phyloP scores from a whole-genome alignment of 1,140 invertebrate genomes.

The Sinonovacula constricta region DNA sequence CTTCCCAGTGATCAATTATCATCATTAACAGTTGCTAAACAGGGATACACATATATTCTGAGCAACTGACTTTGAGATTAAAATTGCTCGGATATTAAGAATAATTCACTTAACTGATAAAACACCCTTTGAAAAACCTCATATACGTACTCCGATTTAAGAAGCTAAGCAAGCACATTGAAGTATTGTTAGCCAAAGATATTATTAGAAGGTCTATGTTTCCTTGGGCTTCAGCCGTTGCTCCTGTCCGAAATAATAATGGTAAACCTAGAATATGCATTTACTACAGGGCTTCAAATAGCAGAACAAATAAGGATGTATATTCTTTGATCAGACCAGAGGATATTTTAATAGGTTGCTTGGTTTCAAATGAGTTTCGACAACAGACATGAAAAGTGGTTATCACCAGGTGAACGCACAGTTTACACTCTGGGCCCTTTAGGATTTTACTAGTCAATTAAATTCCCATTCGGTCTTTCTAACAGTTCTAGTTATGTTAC shows the following conservation, averaged over 20 bases:
- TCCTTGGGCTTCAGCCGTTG: not conserved
- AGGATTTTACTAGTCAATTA: slow-evolving; percentile 14
- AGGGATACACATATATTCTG: too few species aligned
- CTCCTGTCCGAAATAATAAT: not conserved
- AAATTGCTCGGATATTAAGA: too few species aligned
- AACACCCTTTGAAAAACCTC: not conserved
- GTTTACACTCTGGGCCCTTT: not conserved
- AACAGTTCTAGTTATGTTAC: too few species aligned
- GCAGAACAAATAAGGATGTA: not conserved
- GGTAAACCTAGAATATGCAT: not conserved
- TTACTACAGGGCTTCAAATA: not conserved
- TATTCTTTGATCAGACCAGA: not conserved
- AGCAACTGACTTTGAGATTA: too few species aligned
- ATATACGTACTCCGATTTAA: not conserved
- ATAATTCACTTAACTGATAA: too few species aligned
- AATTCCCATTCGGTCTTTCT: slow-evolving; percentile 13
- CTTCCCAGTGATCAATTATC: too few species aligned
- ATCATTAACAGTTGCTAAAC: too few species aligned
- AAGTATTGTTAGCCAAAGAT: not conserved
- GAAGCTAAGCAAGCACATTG: not conserved
- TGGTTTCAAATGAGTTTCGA: not conserved
- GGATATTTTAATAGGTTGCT: slow-evolving; percentile 5
- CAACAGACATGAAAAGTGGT: slow-evolving; percentile 13
- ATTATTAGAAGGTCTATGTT: not conserved
- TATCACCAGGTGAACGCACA: slow-evolving; percentile 17